Evolutionary conservation across 2,797 vertebrate genomes (phyloP).

Genomic region (Sylvia borin): DNA sequence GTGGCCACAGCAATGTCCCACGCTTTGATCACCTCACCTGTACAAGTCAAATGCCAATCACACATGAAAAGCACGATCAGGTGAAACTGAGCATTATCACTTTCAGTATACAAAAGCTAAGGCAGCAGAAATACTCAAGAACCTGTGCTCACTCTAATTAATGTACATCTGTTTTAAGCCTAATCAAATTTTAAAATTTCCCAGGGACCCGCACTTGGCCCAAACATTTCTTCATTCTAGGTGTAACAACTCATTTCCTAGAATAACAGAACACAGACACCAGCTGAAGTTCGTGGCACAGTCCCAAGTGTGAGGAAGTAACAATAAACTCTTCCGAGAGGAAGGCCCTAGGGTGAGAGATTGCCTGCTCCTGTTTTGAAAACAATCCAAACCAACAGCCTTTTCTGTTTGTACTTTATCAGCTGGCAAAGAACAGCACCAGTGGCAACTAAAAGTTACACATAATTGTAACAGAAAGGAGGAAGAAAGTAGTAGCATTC

Average conservation of each 20-base stretch:
- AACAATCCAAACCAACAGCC: neutral
- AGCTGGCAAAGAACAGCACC: neutral
- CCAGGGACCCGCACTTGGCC: neutral
- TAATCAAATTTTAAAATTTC: neutral
- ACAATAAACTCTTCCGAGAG: neutral
- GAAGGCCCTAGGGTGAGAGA: constrained; percentile 4
- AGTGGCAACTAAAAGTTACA: constrained; percentile 32
- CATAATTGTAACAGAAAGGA: neutral
- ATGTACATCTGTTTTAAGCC: neutral
- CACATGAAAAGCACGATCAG: neutral
- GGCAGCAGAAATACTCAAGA: neutral
- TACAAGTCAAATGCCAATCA: neutral
- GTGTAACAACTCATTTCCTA: neutral
- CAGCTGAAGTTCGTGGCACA: neutral
- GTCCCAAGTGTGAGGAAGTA: neutral
- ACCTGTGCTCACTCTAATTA: neutral
- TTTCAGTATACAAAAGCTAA: neutral
- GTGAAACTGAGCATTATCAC: neutral
- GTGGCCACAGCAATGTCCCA: constrained; percentile 95
- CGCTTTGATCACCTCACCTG: constrained; percentile 97
- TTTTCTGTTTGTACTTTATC: constrained; percentile 31
- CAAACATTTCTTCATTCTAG: neutral
- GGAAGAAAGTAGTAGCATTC: neutral
- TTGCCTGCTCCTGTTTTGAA: constrained; percentile 8
- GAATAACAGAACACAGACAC: neutral